These are phyloP conservation scores for Caenorhabditis sinica DNA, from an alignment of 2,888 invertebrate genomes.

Conservation along the genomic window DNA sequence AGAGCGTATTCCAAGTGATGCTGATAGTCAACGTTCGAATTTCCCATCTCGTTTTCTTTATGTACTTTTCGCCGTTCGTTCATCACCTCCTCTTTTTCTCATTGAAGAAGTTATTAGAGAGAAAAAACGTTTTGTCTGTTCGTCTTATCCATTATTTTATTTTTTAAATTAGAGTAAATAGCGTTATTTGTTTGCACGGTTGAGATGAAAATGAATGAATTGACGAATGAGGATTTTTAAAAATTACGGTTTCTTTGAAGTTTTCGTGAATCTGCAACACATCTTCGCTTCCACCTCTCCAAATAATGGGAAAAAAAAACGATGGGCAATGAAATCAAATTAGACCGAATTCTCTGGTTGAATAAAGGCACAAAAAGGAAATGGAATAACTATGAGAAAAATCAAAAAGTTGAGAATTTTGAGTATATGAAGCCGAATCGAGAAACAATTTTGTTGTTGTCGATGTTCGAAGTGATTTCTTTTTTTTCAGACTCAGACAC, in stretches of 20 bases:
- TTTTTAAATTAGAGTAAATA: constrained; percentile 46
- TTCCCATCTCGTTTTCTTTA: constrained; percentile 32
- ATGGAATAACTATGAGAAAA: too few species aligned
- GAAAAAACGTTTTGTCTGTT: constrained; percentile 37
- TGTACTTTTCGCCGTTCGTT: constrained; percentile 59
- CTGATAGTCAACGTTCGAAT: constrained; percentile 22
- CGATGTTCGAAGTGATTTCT: too few species aligned
- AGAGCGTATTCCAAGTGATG: constrained; percentile 8
- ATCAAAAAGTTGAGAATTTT: too few species aligned
- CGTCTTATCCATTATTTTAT: constrained; percentile 48
- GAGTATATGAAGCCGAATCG: too few species aligned
- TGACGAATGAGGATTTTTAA: constrained; percentile 29
- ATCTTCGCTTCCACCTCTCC: neutral
- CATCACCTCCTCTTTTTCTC: constrained; percentile 26
- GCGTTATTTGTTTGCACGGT: constrained; percentile 53
- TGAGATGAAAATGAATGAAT: constrained; percentile 59
- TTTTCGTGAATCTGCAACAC: neutral
- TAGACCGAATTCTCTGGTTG: too few species aligned
- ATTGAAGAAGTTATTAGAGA: constrained; percentile 50
- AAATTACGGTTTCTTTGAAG: neutral
- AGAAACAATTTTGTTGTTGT: too few species aligned
- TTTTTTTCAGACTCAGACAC: too few species aligned
- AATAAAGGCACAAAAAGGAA: too few species aligned
- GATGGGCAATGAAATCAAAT: too few species aligned
- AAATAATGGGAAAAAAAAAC: too few species aligned